A percentile compares a stretch with the other conserved stretches of the same genome.
Evolutionary conservation across 2,113 vertebrate species (phyloP).

Genomic region (Xiphias gladius): DNA sequence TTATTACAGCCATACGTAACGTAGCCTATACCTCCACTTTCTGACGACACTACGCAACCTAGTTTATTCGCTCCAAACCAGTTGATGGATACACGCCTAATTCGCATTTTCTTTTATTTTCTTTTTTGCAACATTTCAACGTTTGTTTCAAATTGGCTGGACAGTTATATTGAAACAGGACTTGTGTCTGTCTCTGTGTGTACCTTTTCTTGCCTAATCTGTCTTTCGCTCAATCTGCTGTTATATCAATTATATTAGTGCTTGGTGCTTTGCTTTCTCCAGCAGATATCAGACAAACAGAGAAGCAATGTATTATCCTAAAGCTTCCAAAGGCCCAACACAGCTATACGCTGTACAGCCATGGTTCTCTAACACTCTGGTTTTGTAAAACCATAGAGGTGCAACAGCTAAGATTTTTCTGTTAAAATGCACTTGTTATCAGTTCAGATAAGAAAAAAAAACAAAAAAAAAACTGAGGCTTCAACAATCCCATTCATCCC

Average conservation of each 20-base stretch:
- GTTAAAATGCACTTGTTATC: conserved; percentile 23
- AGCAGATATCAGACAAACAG: conserved; percentile 34
- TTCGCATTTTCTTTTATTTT: too few species aligned
- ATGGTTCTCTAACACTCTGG: neutral
- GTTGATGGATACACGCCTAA: too few species aligned
- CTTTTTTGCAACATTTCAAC: too few species aligned
- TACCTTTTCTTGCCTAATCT: conserved; percentile 7
- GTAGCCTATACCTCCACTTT: too few species aligned
- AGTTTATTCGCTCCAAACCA: too few species aligned
- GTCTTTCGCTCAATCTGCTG: conserved; percentile 11
- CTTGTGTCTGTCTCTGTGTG: conserved; percentile 7
- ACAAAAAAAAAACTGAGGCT: conserved; percentile 36
- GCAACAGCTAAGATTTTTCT: neutral
- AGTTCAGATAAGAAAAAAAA: conserved; percentile 22
- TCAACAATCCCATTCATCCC: conserved; percentile 6
- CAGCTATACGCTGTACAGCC: neutral
- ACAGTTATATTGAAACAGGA: too few species aligned
- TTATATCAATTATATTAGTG: conserved; percentile 15
- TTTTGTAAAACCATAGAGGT: conserved; percentile 14
- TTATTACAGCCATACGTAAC: too few species aligned
- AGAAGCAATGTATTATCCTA: neutral
- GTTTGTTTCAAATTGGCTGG: too few species aligned
- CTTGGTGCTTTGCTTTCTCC: conserved; percentile 18
- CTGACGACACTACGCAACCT: too few species aligned
- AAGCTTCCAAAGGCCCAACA: neutral